Conservation (phyloP, 2,797 vertebrate genomes). For the Bradypus variegatus region DNA sequence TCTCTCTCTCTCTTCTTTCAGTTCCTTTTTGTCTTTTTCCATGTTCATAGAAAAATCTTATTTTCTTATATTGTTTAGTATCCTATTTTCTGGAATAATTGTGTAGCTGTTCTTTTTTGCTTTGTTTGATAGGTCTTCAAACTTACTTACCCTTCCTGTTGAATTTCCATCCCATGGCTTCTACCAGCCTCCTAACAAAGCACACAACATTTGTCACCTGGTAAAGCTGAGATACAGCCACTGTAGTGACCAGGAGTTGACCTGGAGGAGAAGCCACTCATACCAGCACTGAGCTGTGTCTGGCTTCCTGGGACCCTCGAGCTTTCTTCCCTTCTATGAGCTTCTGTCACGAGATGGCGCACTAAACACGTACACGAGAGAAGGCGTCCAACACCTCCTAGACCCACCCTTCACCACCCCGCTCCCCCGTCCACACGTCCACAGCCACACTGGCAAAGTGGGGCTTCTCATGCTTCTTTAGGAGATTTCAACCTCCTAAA, state of each 20-base stretch:
- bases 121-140: not conserved
- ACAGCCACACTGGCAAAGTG: not conserved
- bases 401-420: accelerated
- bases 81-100: slow-evolving; percentile 1
- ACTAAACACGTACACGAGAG: not conserved
- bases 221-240: not conserved
- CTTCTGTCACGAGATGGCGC: slow-evolving; percentile 55
- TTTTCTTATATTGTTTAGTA: not conserved
- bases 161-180: not conserved
- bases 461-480: not conserved
- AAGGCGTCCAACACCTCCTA: accelerated
- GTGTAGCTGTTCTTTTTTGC: not conserved
- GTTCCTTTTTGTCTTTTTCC: not conserved
- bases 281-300: not conserved
- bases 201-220: not conserved
- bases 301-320: not conserved
- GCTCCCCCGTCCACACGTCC: accelerated
- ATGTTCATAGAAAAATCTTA: not conserved
- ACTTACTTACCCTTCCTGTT: not conserved
- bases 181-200: not conserved
- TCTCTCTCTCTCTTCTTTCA: not conserved
- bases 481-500: not conserved
- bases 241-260: not conserved
- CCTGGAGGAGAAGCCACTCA: not conserved
- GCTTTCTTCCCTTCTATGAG: not conserved